A percentile compares a stretch with the other conserved stretches of the same genome.
Conservation (phyloP, 2,797 vertebrate species). For the Heteromormyrus szaboi region DNA sequence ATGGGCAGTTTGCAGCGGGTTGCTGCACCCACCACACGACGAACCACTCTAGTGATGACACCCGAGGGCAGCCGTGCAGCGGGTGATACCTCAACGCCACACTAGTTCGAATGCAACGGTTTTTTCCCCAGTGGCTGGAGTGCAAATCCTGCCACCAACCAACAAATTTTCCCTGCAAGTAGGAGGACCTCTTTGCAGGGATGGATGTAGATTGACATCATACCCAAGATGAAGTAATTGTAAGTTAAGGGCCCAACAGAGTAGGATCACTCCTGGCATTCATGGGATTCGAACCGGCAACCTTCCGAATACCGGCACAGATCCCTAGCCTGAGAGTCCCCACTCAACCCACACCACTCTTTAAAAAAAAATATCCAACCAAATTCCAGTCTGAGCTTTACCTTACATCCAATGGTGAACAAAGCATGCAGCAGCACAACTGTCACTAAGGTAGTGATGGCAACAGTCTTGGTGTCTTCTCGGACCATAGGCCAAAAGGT, state of each 20-base stretch:
- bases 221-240: neutral
- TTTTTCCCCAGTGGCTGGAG: neutral
- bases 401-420: conserved; percentile 77
- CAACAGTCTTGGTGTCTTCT: conserved; percentile 63
- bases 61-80: neutral
- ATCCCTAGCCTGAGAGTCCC: neutral
- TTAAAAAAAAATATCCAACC: neutral
- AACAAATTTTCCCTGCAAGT: neutral
- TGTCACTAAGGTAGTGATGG: conserved; percentile 49
- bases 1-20: neutral
- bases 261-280: neutral
- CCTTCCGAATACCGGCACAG: neutral
- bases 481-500: conserved; percentile 75
- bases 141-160: neutral
- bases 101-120: neutral
- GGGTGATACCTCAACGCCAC: neutral
- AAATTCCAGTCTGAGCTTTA: conserved; percentile 33
- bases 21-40: neutral
- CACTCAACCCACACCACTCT: neutral
- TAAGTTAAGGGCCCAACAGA: neutral
- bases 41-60: too few relatives aligned
- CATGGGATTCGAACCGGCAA: neutral
- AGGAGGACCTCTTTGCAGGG: neutral
- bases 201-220: neutral
- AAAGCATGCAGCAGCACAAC: conserved; percentile 69